These are phyloP conservation scores for Dermochelys coriacea DNA, from an alignment of 2,797 vertebrate genomes.

Conservation along the genomic window DNA sequence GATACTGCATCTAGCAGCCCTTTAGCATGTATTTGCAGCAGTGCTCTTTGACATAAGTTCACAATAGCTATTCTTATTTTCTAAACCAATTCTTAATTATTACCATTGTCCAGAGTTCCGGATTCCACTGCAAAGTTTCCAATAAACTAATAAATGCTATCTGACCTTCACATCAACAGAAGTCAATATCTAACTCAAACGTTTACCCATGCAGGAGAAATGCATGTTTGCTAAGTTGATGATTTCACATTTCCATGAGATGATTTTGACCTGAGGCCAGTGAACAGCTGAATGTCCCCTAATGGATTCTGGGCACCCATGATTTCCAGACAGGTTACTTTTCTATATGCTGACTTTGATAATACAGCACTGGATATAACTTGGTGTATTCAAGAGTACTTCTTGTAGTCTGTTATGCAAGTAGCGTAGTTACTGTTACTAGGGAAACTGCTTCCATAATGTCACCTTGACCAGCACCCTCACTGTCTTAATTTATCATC, in stretches of 20 bases:
- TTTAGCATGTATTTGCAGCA: background rate
- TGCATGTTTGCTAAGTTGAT: background rate
- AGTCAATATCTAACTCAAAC: background rate
- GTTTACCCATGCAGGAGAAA: background rate
- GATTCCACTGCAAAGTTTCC: background rate
- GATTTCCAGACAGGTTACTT: fast-evolving
- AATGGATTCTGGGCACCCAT: background rate
- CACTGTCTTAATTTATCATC: background rate
- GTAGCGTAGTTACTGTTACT: constrained; percentile 4
- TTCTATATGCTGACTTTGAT: background rate
- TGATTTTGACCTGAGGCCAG: background rate
- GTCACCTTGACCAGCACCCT: background rate
- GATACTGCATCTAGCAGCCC: background rate
- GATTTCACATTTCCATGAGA: background rate
- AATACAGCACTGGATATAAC: fast-evolving
- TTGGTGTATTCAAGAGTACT: fast-evolving
- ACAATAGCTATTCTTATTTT: background rate
- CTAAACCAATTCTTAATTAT: constrained; percentile 8
- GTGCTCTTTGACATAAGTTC: background rate
- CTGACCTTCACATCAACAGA: background rate
- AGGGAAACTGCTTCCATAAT: constrained; percentile 22
- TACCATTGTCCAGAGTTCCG: background rate
- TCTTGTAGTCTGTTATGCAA: background rate
- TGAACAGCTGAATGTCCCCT: background rate
- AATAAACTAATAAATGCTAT: background rate